These are phyloP conservation scores for Apoda limacodes DNA, from an alignment of 2,888 invertebrate genomes.

Conservation along the genomic window DNA sequence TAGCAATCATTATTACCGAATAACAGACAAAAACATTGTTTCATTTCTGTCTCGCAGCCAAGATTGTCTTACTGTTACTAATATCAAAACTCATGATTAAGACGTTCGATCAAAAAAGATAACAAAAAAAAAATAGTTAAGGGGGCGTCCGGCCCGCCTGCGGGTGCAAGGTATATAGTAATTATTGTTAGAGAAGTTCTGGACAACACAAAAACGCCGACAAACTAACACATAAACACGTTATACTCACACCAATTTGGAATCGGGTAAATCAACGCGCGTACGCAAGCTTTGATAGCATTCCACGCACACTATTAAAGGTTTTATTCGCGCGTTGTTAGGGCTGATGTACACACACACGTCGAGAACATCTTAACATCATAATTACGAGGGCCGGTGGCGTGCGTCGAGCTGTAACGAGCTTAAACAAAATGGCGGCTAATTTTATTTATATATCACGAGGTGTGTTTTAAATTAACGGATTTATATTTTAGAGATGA, in stretches of 20 bases:
- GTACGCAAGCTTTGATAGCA: conserved; percentile 18
- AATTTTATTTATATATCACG: no score
- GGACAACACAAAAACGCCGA: conserved; percentile 59
- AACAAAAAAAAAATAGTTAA: conserved; percentile 22
- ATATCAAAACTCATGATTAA: conserved; percentile 34
- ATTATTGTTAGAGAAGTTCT: conserved; percentile 61
- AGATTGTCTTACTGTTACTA: conserved; percentile 21
- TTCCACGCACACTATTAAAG: conserved; percentile 24
- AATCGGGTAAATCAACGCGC: conserved; percentile 22
- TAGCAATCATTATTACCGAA: conserved; percentile 30
- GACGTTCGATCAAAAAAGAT: conserved; percentile 26
- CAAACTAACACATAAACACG: conserved; percentile 31
- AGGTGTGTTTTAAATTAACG: no score
- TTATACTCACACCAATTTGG: conserved; percentile 17
- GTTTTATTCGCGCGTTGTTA: conserved; percentile 42
- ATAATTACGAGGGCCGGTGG: conserved; percentile 65
- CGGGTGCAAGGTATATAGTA: conserved; percentile 63
- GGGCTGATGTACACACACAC: conserved; percentile 31
- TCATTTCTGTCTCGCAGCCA: conserved; percentile 23
- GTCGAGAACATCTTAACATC: conserved; percentile 34
- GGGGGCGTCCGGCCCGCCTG: conserved; percentile 32
- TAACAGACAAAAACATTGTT: conserved; percentile 10
- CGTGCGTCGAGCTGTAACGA: conserved; percentile 66
- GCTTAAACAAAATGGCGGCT: conserved; percentile 66
- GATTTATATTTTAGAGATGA: no score